Conservation (phyloP, 2,888 invertebrate species). For the Caenorhabditis drosophilae region DNA sequence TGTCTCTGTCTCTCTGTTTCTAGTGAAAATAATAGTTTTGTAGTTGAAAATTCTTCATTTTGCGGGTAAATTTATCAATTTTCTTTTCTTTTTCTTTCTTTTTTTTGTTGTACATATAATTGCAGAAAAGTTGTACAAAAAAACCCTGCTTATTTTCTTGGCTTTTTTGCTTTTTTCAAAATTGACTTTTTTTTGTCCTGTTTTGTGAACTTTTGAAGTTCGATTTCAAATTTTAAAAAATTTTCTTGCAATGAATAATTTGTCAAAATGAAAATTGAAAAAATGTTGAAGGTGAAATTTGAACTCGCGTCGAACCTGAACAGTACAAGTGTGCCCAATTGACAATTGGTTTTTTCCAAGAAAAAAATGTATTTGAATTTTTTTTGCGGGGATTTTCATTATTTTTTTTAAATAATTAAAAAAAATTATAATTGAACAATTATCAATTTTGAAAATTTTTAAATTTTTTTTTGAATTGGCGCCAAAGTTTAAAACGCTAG, state of each 20-base stretch:
- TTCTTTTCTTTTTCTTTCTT: not conserved
- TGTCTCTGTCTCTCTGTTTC: too few species aligned
- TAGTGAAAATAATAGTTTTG: too few species aligned
- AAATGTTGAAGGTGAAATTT: not conserved
- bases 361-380: too few species aligned
- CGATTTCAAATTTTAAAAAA: not conserved
- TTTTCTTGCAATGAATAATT: slow-evolving; percentile 18
- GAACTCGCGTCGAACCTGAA: too few species aligned
- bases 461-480: too few species aligned
- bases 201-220: slow-evolving; percentile 3
- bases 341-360: not conserved
- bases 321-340: too few species aligned
- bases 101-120: not conserved
- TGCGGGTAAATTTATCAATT: not conserved
- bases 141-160: not conserved
- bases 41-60: too few species aligned
- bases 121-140: not conserved
- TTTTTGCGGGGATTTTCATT: too few species aligned
- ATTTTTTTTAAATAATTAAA: too few species aligned
- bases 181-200: not conserved
- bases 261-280: slow-evolving; percentile 4
- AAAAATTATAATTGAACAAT: too few species aligned
- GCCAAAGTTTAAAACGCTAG: too few species aligned
- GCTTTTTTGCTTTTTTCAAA: not conserved
- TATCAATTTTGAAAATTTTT: too few species aligned